Evolutionary conservation across 92 coral and sea anemone genomes (phyloP).

Genomic region (Porites rus): DNA sequence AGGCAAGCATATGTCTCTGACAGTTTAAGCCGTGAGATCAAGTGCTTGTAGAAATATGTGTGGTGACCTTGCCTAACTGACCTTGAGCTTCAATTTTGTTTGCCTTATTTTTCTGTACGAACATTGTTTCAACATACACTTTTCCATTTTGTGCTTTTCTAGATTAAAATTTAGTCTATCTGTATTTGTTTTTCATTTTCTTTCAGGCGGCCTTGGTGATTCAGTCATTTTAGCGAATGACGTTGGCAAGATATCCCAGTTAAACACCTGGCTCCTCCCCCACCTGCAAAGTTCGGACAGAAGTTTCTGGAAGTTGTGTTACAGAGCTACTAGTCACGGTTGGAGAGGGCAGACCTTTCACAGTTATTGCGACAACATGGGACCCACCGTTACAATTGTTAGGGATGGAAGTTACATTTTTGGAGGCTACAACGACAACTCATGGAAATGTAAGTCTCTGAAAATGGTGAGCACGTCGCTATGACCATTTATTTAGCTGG

Average conservation of each 20-base stretch:
- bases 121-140: too few relatives aligned
- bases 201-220: slow-evolving; percentile 2
- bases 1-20: too few relatives aligned
- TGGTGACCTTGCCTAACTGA: too few relatives aligned
- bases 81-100: too few relatives aligned
- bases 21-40: too few relatives aligned
- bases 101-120: too few relatives aligned
- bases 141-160: too few relatives aligned
- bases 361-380: background rate
- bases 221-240: background rate
- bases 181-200: background rate
- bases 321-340: background rate
- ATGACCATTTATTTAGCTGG: too few relatives aligned
- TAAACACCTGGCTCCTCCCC: background rate
- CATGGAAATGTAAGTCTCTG: slow-evolving; percentile 1
- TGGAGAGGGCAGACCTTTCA: slow-evolving; percentile 4
- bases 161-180: background rate
- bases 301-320: background rate
- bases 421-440: background rate
- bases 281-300: background rate
- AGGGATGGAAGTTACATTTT: background rate
- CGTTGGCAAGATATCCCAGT: background rate
- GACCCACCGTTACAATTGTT: slow-evolving; percentile 3
- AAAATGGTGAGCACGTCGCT: background rate
- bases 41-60: too few relatives aligned